Evolutionary conservation across 64 coral and sea anemone species (phyloP), one percentile per base, ranked within the genome.

Genomic region (Acropora tenuis): DNA sequence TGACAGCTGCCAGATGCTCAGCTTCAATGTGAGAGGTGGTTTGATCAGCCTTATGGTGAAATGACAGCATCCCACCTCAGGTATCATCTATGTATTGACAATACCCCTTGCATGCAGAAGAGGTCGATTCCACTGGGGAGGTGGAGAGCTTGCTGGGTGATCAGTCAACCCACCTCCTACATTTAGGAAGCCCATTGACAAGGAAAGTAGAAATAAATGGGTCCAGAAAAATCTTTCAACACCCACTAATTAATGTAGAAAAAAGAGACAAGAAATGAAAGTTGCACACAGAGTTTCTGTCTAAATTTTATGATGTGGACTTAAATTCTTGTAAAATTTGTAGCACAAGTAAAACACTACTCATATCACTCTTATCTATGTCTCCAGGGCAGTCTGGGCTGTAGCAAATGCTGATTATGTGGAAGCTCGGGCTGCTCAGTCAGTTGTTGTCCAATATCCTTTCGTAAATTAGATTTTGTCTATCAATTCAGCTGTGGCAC

Each of bases 361-460:
- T 11, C 10, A 55, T 41, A 9, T 1, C 43, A 47, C 7, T 78
- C 2, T 90, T 52, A 4, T 45, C 50, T 78, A 8, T 69, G 3
- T 16, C 44, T 47, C 0, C 65, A 98, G 96, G 69, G 93, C 96
- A 76, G 90, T 98, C 15, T 98, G 96, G 93, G 93, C 93, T 46
- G 90, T 98, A 30, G 87, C 90, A 11, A 94, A 95, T 80, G 92
- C 80, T 75, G 91, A 98, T 61, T 95, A 95, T 90, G 73, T 93
- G 69, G 93, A 98, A 68, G 90, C 96, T 78, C 92, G 86, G 60
- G 72, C 82, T 45, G 79, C 90, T 8, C 96, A 98, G 76, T 87
- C 90, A 18, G 67, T 90, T 8, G 93, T 98, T 73, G 96, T 98
- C 58, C 96, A 98, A 78, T 98, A 98, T 98, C 96, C 93, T 98